Base-by-base conservation (phyloP, 2,888 invertebrate species). In the Hypena proboscidalis region DNA sequence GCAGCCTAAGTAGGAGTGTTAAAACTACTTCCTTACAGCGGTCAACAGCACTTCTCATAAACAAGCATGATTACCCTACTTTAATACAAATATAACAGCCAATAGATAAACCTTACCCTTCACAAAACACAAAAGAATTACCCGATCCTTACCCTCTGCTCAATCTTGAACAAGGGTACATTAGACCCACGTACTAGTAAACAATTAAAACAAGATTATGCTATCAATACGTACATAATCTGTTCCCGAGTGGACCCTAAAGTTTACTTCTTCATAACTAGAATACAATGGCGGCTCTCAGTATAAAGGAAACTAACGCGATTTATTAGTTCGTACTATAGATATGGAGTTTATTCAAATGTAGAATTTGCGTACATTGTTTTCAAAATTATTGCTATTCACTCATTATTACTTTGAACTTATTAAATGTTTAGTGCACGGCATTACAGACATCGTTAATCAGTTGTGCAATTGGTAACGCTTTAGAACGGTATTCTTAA, bases 131-230 rank as follows among this genome's bases (percentile, higher is more conserved):
- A 17, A 15, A 58, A 41, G 40, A 41, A 31, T 31, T 38, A 33
- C 30, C 22, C 32, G 26, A 34, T 34, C 5, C 11, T 35, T 30
- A 35, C 27, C 29, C 29, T 13, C 42, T 37, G 23, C 34, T 42
- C 43, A 29, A 32, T 50, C 23, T 23, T 40, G 45, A 48, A 37
- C 31, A 33, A 58, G 42, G 45, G 31, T 44, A 31, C 31, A 34
- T 42, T 20, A 39, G 17, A 43, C 46, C 56, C 48, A 59, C 35
- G 30, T 31, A 38, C 44, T 37, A 48, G 45, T 37, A 34, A 55
- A 41, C 60, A 59, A 59, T 59, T 58, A 55, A 58, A 58, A 48
- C 51, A 55, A 50, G 47, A 59, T 59, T 59, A 59, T 36, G 40
- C 51, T 48, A 50, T 54, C 44, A 39, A 58, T 54, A 42, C 35